Percentiles rank a stretch among this genome's conserved stretches.
phyloP scores from a whole-genome alignment of 1,140 invertebrate genomes.

The Pollicipes pollicipes region DNA sequence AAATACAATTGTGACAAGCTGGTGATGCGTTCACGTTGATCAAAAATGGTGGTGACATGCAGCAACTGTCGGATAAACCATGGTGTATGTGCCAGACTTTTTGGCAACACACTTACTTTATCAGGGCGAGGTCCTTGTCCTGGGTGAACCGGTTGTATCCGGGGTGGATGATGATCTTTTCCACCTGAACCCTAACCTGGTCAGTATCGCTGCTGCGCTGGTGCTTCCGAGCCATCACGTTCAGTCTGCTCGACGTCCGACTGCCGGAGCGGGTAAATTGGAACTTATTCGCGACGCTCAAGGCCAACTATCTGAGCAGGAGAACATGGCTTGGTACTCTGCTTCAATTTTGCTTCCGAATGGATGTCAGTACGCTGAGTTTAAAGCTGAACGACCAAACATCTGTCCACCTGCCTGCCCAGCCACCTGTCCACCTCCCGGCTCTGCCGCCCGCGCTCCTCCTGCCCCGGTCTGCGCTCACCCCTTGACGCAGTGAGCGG shows the following conservation, averaged over 20 bases:
- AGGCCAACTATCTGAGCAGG: too few species aligned
- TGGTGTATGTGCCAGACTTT: background rate
- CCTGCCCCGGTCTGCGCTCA: slow-evolving; percentile 8
- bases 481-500: slow-evolving; percentile 32
- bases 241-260: background rate
- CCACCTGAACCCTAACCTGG: background rate
- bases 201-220: background rate
- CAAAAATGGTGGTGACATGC: too few species aligned
- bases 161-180: background rate
- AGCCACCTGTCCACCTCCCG: too few species aligned
- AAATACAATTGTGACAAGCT: background rate
- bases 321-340: too few species aligned
- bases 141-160: background rate
- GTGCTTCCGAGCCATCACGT: background rate
- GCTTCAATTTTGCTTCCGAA: too few species aligned
- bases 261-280: too few species aligned
- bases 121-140: background rate
- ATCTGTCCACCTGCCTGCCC: too few species aligned
- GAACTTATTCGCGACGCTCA: too few species aligned
- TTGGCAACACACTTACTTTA: background rate
- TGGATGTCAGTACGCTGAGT: too few species aligned
- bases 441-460: too few species aligned
- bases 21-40: background rate
- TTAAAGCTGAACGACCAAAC: too few species aligned
- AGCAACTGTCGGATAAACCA: background rate